A percentile compares a stretch with the other conserved stretches of the same genome.
These are phyloP conservation scores for Microchirus variegatus DNA, from an alignment of 2,797 vertebrate species.

Conservation along the genomic window DNA sequence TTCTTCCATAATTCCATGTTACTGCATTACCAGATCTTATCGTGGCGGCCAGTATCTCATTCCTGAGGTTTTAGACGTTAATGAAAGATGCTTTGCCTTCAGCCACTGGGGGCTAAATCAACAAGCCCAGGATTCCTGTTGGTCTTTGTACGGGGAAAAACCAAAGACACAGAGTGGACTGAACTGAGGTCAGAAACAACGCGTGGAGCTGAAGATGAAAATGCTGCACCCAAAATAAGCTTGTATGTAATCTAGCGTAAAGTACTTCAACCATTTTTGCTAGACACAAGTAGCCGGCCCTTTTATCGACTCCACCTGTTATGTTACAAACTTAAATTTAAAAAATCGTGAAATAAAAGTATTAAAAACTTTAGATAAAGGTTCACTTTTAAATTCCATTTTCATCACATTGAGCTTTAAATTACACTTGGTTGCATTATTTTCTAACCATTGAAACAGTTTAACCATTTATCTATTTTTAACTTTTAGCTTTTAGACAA, in stretches of 20 bases:
- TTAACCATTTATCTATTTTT: no score
- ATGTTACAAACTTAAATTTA: no score
- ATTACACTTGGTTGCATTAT: no score
- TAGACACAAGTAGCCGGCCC: not conserved
- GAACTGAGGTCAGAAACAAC: slow-evolving; percentile 68
- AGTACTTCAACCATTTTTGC: slow-evolving; percentile 3
- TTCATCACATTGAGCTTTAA: not conserved
- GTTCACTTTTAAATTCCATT: not conserved
- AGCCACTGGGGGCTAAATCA: slow-evolving; percentile 78
- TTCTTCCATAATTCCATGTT: slow-evolving; percentile 87
- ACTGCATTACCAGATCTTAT: slow-evolving; percentile 87
- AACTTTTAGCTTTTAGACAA: no score
- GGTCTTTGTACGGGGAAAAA: slow-evolving; percentile 79
- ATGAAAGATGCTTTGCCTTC: slow-evolving; percentile 85
- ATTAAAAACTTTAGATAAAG: no score
- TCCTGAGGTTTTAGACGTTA: slow-evolving; percentile 85
- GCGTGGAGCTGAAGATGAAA: slow-evolving; percentile 58
- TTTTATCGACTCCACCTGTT: slow-evolving; percentile 13
- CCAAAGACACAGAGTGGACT: slow-evolving; percentile 60
- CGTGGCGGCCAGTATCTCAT: slow-evolving; percentile 80
- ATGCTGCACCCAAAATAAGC: slow-evolving; percentile 43
- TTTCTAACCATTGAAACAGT: no score
- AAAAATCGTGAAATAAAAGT: no score
- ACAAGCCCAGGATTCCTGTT: slow-evolving; percentile 80
- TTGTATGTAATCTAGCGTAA: slow-evolving; percentile 29